Conservation (phyloP, 2,888 invertebrate species). For the Ichneumoninae sp. region DNA sequence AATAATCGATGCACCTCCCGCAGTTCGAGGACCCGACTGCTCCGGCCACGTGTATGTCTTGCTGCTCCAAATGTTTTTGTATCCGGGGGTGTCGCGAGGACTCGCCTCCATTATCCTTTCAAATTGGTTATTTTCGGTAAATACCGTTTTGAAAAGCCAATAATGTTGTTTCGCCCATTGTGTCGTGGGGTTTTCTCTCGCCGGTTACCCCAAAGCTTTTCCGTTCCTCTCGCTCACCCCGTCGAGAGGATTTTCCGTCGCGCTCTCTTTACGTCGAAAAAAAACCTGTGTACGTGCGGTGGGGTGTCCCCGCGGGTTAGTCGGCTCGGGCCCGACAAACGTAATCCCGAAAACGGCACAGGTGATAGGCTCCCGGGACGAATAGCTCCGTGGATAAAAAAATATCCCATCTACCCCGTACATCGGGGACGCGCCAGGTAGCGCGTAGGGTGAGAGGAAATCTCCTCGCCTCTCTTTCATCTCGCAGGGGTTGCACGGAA, state of each 20-base stretch:
- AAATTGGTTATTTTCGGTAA: slow-evolving; percentile 85
- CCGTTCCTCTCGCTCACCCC: slow-evolving; percentile 59
- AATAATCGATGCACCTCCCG: slow-evolving; percentile 2
- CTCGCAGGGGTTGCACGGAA: slow-evolving; percentile 42
- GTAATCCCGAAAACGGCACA: slow-evolving; percentile 83
- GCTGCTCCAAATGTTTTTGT: slow-evolving; percentile 56
- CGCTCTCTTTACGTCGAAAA: slow-evolving; percentile 63
- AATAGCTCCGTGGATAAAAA: slow-evolving; percentile 68
- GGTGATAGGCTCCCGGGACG: slow-evolving; percentile 76
- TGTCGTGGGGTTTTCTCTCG: slow-evolving; percentile 61
- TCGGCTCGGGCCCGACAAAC: slow-evolving; percentile 77
- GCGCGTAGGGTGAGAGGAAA: slow-evolving; percentile 59
- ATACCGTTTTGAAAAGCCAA: slow-evolving; percentile 84
- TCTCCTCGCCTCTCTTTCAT: slow-evolving; percentile 57
- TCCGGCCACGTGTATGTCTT: background rate
- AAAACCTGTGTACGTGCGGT: slow-evolving; percentile 71
- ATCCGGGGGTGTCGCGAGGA: slow-evolving; percentile 73
- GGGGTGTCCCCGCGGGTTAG: slow-evolving; percentile 74
- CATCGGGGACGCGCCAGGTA: slow-evolving; percentile 65
- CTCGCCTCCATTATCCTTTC: slow-evolving; percentile 79
- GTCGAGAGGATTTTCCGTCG: slow-evolving; percentile 61
- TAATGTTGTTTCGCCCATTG: slow-evolving; percentile 83
- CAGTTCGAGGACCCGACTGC: background rate
- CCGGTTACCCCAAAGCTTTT: slow-evolving; percentile 58
- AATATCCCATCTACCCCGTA: slow-evolving; percentile 58